Evolutionary conservation across 2,888 invertebrate genomes (phyloP).

Genomic region (Apantesis nais): DNA sequence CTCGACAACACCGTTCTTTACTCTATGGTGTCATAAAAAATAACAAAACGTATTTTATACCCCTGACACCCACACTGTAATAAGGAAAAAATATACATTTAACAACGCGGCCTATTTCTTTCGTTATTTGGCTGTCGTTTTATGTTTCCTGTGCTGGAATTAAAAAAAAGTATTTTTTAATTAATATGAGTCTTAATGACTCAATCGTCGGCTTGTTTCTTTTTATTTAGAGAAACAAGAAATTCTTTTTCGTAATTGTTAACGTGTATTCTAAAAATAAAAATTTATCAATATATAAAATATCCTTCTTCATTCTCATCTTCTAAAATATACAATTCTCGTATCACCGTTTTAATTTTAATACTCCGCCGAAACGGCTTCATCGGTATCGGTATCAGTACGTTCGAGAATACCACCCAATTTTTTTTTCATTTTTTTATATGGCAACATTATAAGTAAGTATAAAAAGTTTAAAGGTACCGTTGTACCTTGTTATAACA

Average conservation of each 20-base stretch:
- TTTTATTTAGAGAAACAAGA: not conserved
- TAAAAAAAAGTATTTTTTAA: slow-evolving; percentile 18
- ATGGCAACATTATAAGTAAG: too few relatives aligned
- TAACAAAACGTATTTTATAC: slow-evolving; percentile 6
- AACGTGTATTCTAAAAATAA: not conserved
- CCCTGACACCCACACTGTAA: slow-evolving; percentile 23
- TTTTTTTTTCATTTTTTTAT: too few relatives aligned
- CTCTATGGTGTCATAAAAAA: slow-evolving; percentile 8
- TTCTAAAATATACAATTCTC: too few relatives aligned
- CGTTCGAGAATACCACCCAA: too few relatives aligned
- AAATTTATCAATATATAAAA: not conserved
- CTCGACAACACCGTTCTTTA: not conserved
- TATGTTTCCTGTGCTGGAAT: slow-evolving; percentile 3
- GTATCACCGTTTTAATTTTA: too few relatives aligned
- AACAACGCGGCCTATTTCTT: slow-evolving; percentile 17
- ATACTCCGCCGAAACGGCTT: too few relatives aligned
- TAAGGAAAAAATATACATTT: slow-evolving; percentile 22
- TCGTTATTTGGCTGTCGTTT: slow-evolving; percentile 21
- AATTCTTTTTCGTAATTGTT: not conserved
- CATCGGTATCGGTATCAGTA: too few relatives aligned
- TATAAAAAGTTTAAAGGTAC: not conserved
- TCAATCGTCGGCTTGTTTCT: not conserved
- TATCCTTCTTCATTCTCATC: not conserved
- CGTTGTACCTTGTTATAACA: not conserved
- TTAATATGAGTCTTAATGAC: slow-evolving; percentile 10